Percentiles rank a stretch among this genome's conserved stretches.
These are phyloP conservation scores for Halocynthia roretzi DNA, from an alignment of 23 tunicate genomes.

Conservation along the genomic window DNA sequence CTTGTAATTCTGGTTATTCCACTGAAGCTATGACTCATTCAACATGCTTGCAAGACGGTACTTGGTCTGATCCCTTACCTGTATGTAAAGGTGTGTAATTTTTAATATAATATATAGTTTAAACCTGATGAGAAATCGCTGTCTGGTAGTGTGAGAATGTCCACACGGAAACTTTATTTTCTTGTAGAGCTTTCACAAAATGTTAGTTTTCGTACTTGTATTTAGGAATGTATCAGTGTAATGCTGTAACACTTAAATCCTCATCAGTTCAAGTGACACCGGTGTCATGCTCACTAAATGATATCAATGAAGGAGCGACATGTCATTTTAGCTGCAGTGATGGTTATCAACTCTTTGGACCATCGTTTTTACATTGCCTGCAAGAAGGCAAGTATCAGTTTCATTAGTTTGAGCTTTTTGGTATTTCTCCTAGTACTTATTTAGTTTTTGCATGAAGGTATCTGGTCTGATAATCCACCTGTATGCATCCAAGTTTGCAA, in stretches of 20 bases:
- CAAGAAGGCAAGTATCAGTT: constrained; percentile 33
- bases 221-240: constrained; percentile 39
- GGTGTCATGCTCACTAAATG: constrained; percentile 5
- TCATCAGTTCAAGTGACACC: constrained; percentile 27
- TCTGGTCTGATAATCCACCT: constrained; percentile 42
- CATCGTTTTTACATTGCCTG: constrained; percentile 15
- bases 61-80: constrained; percentile 52
- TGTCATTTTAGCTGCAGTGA: constrained; percentile 43
- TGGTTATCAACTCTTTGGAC: constrained; percentile 32
- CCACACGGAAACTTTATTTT: not conserved
- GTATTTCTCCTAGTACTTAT: not conserved
- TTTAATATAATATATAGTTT: not conserved
- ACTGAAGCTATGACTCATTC: constrained; percentile 21
- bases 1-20: constrained; percentile 36
- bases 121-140: not conserved
- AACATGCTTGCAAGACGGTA: constrained; percentile 46
- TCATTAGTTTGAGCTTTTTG: not conserved
- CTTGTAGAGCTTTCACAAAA: not conserved
- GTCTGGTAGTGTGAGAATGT: not conserved
- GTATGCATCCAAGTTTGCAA: constrained; percentile 35
- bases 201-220: not conserved
- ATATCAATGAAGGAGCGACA: constrained; percentile 32
- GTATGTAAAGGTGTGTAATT: constrained; percentile 35
- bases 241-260: constrained; percentile 1
- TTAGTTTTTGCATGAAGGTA: constrained; percentile 17